Percentiles rank a stretch among this genome's conserved stretches.
These are phyloP conservation scores for Cossypha polioptera DNA, from an alignment of 2,797 vertebrate species.

Conservation along the genomic window DNA sequence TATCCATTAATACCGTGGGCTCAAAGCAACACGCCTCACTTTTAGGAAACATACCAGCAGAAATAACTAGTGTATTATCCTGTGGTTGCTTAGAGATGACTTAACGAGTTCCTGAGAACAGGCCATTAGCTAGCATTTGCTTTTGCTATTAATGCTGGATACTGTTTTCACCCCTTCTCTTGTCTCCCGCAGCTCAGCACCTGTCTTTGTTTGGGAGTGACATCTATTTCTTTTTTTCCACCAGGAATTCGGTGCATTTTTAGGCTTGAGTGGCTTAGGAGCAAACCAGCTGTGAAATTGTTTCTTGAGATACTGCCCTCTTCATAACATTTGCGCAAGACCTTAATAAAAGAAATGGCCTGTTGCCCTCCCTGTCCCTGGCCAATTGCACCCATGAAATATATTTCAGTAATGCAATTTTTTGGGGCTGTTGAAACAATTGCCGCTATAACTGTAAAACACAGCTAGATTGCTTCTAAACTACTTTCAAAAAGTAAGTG, in stretches of 20 bases:
- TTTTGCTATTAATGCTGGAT: constrained; percentile 99
- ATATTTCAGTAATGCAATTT: constrained; percentile 86
- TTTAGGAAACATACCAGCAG: constrained; percentile 87
- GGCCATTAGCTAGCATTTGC: constrained; percentile 95
- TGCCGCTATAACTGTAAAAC: constrained; percentile 81
- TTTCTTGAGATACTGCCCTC: constrained; percentile 94
- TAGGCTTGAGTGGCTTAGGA: constrained; percentile 98
- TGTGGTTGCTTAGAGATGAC: constrained; percentile 87
- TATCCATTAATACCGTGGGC: constrained; percentile 70
- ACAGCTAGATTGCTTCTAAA: constrained; percentile 81
- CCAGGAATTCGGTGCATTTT: constrained; percentile 99
- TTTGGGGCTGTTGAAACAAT: constrained; percentile 79
- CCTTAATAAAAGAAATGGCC: constrained; percentile 82
- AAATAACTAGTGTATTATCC: constrained; percentile 87
- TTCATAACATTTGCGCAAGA: constrained; percentile 85
- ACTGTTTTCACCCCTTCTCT: constrained; percentile 87
- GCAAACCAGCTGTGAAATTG: constrained; percentile 99
- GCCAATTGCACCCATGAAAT: constrained; percentile 86
- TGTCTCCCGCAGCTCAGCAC: constrained; percentile 89
- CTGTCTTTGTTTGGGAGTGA: constrained; percentile 99
- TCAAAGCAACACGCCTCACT: constrained; percentile 77
- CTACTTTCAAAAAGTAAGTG: constrained; percentile 83
- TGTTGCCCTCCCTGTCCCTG: constrained; percentile 82
- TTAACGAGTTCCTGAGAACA: constrained; percentile 90
- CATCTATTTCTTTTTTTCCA: constrained; percentile 99